Percentiles rank a stretch among this genome's conserved stretches.
phyloP scores from a whole-genome alignment of 2,113 vertebrate genomes.

The Xiphias gladius region DNA sequence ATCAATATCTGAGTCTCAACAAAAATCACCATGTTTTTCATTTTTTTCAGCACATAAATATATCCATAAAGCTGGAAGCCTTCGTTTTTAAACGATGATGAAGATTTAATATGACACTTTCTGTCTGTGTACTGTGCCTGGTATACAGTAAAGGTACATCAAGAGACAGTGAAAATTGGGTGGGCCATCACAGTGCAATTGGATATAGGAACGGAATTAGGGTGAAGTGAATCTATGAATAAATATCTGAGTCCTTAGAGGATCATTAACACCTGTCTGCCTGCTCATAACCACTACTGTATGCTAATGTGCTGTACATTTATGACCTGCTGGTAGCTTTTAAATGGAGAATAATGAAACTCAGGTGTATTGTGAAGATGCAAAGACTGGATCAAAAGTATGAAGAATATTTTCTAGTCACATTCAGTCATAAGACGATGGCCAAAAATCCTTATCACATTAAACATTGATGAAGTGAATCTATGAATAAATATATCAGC shows the following conservation, averaged over 20 bases:
- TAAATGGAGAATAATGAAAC: slow-evolving; percentile 72
- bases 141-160: slow-evolving; percentile 50
- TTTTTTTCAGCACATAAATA: slow-evolving; percentile 34
- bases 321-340: slow-evolving; percentile 54
- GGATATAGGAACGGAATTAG: slow-evolving; percentile 63
- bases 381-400: slow-evolving; percentile 50
- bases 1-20: slow-evolving; percentile 22
- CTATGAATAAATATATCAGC: slow-evolving; percentile 66
- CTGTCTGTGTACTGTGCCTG: slow-evolving; percentile 38
- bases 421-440: slow-evolving; percentile 40
- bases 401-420: slow-evolving; percentile 58
- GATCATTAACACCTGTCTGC: slow-evolving; percentile 76
- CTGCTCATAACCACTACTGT: slow-evolving; percentile 61
- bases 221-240: slow-evolving; percentile 74
- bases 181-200: slow-evolving; percentile 55
- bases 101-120: slow-evolving; percentile 65
- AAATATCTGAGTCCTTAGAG: slow-evolving; percentile 74
- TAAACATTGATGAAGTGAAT: slow-evolving; percentile 71
- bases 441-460: slow-evolving; percentile 51
- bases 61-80: slow-evolving; percentile 24
- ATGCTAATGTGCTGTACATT: slow-evolving; percentile 72
- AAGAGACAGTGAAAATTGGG: slow-evolving; percentile 47
- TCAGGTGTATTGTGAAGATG: slow-evolving; percentile 54
- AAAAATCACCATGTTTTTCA: slow-evolving; percentile 8
- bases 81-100: slow-evolving; percentile 48